Base-by-base conservation (phyloP, 2,888 invertebrate genomes). In the Polydrusus tereticollis region DNA sequence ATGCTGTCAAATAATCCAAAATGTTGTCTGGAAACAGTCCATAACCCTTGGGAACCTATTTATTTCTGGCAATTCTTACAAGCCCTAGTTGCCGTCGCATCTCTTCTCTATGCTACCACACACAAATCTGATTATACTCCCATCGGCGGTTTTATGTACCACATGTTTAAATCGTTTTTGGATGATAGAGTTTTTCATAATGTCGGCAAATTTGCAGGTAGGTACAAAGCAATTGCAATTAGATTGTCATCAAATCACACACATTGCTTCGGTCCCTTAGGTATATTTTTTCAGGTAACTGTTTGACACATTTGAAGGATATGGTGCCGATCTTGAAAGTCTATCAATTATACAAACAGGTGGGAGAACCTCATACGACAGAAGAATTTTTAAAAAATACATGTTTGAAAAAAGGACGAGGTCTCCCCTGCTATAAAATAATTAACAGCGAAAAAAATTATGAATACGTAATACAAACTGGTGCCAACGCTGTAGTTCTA, bases 1-100 rank as follows among this genome's bases (percentile, higher is more conserved):
- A 82, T 87, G 72, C 85, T 88, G 75, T 84, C 87, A 74, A 78
- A 84, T 73, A 88, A 88, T 77, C 86, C 86, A 0, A 84, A 85
- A 60, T 87, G 87, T 85, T 82, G 88, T 1, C 81, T 88, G 1
- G 85, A 83, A 67, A 81, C 82, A 2, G 81, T 85, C 0, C 88
- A 89, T 77, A 78, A 87, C 78, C 90, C 90, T 0, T 90, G 90
- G 78, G 90, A 90, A 77, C 87, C 86, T 76, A 87, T 90, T 77
- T 88, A 89, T 80, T 89, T 88, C 78, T 90, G 90, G 89, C 90
- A 91, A 81, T 90, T 89, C 81, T 68, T 89, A 36, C 89, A 89
- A 72, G 87, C 88, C 36, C 77, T 90, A 10, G 83, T 90, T 71
- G 85, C 88, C 41, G 69, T 75, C 12, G 72, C 77, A 8, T 76